phyloP scores from a whole-genome alignment of 2,888 invertebrate species.

The Nemotelus nigrinus region DNA sequence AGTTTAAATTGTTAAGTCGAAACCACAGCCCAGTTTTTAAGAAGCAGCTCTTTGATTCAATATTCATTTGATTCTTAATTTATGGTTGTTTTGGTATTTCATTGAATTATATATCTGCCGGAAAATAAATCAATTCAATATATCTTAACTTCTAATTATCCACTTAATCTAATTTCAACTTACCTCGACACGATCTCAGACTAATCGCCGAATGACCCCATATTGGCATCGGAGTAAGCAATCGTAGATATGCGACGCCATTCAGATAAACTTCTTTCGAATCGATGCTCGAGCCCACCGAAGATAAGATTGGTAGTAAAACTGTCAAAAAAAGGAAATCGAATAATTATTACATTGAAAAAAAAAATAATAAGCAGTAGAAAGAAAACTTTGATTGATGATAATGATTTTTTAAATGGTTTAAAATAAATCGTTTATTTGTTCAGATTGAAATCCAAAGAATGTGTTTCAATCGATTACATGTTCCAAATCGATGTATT shows the following conservation, averaged over 20 bases:
- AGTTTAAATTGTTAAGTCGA: too few species aligned
- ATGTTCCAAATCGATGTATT: too few species aligned
- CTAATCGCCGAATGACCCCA: conserved; percentile 84
- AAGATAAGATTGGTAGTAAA: conserved; percentile 30
- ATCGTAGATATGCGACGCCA: conserved; percentile 79
- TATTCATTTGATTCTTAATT: too few species aligned
- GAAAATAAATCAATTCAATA: background rate
- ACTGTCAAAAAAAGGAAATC: conserved; percentile 33
- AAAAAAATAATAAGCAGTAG: background rate
- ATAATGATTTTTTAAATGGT: conserved; percentile 32
- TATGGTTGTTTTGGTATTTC: too few species aligned
- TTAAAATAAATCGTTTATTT: background rate
- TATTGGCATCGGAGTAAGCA: conserved; percentile 78
- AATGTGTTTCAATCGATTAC: too few species aligned
- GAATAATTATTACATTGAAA: background rate
- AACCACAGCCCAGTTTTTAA: too few species aligned
- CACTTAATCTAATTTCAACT: conserved; percentile 54
- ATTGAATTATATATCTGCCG: too few species aligned
- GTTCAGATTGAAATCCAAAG: too few species aligned
- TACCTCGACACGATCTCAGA: conserved; percentile 83
- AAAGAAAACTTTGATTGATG: conserved; percentile 24
- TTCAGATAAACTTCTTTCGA: conserved; percentile 86
- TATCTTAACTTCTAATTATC: background rate
- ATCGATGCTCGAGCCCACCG: conserved; percentile 62
- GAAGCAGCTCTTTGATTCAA: too few species aligned